Conservation (phyloP, 1,140 invertebrate species). For the Mamestra configurata region DNA sequence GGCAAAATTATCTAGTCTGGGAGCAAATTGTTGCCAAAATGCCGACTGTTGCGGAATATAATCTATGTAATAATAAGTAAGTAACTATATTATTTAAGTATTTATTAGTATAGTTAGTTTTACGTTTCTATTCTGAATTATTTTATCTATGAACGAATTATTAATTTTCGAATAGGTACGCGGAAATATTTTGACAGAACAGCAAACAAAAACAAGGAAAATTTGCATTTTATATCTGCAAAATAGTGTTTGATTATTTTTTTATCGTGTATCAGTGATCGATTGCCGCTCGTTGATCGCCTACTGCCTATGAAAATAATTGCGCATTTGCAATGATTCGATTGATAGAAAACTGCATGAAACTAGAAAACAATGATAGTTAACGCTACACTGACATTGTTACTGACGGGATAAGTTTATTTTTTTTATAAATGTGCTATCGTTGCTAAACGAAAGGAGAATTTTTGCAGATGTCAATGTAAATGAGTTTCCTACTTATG, state of each 20-base stretch:
- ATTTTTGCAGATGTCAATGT: no score
- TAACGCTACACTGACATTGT: background rate
- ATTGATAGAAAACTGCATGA: background rate
- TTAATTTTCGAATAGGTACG: no score
- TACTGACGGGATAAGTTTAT: background rate
- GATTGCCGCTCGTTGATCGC: no score
- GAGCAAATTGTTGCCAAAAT: background rate
- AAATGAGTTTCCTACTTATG: no score
- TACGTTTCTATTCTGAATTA: background rate
- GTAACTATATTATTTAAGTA: background rate
- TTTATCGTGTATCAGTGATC: background rate
- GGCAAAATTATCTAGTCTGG: background rate
- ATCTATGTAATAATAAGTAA: background rate
- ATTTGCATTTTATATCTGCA: background rate
- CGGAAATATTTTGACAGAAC: no score
- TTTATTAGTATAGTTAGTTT: background rate
- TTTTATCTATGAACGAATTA: no score
- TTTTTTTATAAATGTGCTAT: no score
- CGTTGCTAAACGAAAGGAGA: no score
- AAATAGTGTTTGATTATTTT: background rate
- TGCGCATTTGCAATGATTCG: background rate
- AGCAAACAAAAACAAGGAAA: background rate
- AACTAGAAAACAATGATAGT: background rate
- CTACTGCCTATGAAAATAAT: background rate
- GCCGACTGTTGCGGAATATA: no score